These are phyloP conservation scores for Alectoris magna DNA, from an alignment of 2,797 vertebrate genomes.

Conservation along the genomic window DNA sequence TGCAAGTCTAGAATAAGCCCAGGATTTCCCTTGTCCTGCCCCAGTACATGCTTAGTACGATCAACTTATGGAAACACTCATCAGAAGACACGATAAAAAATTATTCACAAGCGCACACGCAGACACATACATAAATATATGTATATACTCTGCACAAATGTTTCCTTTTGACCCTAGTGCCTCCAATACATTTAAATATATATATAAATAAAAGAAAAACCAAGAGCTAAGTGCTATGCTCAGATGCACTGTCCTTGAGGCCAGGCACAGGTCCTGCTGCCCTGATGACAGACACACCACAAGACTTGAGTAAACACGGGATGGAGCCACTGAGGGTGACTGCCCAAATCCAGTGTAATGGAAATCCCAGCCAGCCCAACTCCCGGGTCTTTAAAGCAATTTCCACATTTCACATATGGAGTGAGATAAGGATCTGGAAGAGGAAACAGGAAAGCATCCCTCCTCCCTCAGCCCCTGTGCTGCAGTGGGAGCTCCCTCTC, in stretches of 20 bases:
- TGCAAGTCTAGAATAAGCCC: neutral
- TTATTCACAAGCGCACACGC: rapidly evolving
- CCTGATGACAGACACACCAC: neutral
- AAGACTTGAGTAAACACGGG: neutral
- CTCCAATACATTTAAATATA: neutral
- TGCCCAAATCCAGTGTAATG: rapidly evolving
- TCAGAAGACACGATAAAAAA: neutral
- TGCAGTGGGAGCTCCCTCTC: slow-evolving; percentile 1
- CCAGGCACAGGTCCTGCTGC: neutral
- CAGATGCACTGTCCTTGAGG: neutral
- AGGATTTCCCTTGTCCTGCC: neutral
- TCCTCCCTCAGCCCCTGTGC: neutral
- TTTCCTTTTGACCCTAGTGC: neutral
- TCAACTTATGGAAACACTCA: neutral
- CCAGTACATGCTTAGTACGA: neutral
- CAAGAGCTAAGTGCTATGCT: neutral
- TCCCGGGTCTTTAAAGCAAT: slow-evolving; percentile 25
- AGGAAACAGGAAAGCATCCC: slow-evolving; percentile 46
- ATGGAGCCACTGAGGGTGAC: neutral
- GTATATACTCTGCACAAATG: neutral
- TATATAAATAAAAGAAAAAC: rapidly evolving
- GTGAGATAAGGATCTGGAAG: slow-evolving; percentile 11
- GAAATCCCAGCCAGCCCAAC: slow-evolving; percentile 11
- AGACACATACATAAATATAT: neutral
- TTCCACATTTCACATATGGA: slow-evolving; percentile 23